phyloP scores from a whole-genome alignment of 1,140 invertebrate species.

The Carposina sasakii region DNA sequence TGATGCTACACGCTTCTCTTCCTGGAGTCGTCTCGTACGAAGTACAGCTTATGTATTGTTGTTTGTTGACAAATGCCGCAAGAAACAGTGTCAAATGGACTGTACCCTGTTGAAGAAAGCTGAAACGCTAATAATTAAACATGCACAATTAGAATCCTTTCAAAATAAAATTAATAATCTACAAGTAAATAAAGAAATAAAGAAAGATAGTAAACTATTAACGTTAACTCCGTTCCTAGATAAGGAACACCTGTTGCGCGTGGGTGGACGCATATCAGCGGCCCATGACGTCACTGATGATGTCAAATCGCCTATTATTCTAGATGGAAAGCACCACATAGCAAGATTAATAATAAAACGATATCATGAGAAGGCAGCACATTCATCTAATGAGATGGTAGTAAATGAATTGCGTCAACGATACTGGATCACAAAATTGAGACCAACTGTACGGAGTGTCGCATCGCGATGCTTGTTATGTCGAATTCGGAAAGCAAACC shows the following conservation, averaged over 20 bases:
- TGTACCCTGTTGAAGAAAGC: neutral
- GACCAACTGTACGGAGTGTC: neutral
- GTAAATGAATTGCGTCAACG: neutral
- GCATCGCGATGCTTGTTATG: neutral
- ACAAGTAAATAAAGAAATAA: neutral
- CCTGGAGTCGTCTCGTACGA: slow-evolving; percentile 10
- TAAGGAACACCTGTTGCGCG: slow-evolving; percentile 1
- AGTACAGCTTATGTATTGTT: neutral
- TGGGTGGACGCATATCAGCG: slow-evolving; percentile 9
- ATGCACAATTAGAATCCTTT: slow-evolving; percentile 4
- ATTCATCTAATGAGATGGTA: neutral
- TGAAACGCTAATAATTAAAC: neutral
- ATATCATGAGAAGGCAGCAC: neutral
- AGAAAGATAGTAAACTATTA: neutral
- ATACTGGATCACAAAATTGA: neutral
- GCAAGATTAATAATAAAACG: neutral
- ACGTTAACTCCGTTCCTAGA: slow-evolving; percentile 9
- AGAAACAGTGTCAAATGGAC: neutral
- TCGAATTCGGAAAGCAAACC: neutral
- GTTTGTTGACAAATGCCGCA: slow-evolving; percentile 7
- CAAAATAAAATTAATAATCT: neutral
- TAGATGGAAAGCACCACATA: slow-evolving; percentile 2
- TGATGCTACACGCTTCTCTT: slow-evolving; percentile 12
- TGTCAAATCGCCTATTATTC: slow-evolving; percentile 5
- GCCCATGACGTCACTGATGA: neutral